Conservation (phyloP, 2,113 vertebrate species). For the Myrmophylax atrothorax region DNA sequence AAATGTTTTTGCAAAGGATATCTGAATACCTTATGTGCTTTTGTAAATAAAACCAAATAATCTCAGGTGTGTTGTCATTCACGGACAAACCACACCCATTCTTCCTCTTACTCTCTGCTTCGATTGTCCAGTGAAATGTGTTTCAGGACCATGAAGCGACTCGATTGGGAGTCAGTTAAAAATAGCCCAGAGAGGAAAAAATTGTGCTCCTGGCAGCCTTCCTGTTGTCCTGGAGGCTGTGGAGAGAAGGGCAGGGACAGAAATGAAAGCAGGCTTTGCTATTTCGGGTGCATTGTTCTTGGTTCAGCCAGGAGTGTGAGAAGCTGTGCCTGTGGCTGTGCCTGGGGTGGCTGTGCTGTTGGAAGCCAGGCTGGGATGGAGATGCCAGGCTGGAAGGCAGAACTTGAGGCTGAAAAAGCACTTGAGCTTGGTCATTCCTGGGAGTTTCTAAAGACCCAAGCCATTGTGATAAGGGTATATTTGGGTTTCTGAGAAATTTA, state of each 20-base stretch:
- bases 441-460: background rate
- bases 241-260: background rate
- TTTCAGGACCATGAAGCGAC: background rate
- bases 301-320: background rate
- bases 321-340: background rate
- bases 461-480: background rate
- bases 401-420: background rate
- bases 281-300: background rate
- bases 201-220: background rate
- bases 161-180: background rate
- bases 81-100: background rate
- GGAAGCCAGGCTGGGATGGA: background rate
- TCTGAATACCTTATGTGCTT: background rate
- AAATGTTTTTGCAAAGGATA: background rate
- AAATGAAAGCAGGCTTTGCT: background rate
- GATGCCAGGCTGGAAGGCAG: background rate
- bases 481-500: slow-evolving; percentile 28
- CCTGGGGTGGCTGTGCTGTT: background rate
- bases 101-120: background rate
- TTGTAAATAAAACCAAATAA: background rate
- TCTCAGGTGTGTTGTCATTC: background rate
- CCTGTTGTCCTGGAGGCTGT: background rate
- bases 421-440: background rate
- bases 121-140: background rate
- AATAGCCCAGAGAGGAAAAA: background rate